Conservation (phyloP, 1,140 invertebrate genomes). For the Caligus rogercresseyi region DNA sequence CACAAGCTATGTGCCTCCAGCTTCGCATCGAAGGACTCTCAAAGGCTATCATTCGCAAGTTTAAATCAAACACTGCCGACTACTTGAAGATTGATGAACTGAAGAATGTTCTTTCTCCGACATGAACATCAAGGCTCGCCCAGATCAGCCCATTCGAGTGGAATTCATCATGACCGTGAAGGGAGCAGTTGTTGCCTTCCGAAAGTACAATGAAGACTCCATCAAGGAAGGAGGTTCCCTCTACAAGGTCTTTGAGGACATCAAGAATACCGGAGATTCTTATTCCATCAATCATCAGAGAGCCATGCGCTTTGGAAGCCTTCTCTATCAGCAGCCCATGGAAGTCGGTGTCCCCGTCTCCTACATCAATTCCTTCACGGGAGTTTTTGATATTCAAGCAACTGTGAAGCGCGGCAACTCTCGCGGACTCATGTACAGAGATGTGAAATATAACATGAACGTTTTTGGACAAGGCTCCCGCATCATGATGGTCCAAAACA, state of each 20-base stretch:
- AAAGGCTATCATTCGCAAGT: slow-evolving; percentile 11
- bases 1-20: background rate
- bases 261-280: background rate
- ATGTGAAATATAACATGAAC: slow-evolving; percentile 15
- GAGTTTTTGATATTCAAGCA: slow-evolving; percentile 2
- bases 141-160: slow-evolving; percentile 7
- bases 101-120: background rate
- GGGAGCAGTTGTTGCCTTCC: slow-evolving; percentile 3
- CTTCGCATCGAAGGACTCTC: slow-evolving; percentile 11
- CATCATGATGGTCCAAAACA: background rate
- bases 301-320: background rate
- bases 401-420: slow-evolving; percentile 9
- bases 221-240: background rate
- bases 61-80: background rate
- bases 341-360: slow-evolving; percentile 10
- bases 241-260: background rate
- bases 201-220: slow-evolving; percentile 6
- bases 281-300: slow-evolving; percentile 20
- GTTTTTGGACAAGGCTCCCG: background rate
- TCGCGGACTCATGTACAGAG: slow-evolving; percentile 14
- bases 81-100: slow-evolving; percentile 15
- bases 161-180: slow-evolving; percentile 5
- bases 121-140: slow-evolving; percentile 12
- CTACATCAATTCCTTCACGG: slow-evolving; percentile 1
- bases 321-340: slow-evolving; percentile 14